Evolutionary conservation across 2,113 vertebrate species (phyloP), one percentile per base, ranked within the genome.

Genomic region (Lampris megalopsis): DNA sequence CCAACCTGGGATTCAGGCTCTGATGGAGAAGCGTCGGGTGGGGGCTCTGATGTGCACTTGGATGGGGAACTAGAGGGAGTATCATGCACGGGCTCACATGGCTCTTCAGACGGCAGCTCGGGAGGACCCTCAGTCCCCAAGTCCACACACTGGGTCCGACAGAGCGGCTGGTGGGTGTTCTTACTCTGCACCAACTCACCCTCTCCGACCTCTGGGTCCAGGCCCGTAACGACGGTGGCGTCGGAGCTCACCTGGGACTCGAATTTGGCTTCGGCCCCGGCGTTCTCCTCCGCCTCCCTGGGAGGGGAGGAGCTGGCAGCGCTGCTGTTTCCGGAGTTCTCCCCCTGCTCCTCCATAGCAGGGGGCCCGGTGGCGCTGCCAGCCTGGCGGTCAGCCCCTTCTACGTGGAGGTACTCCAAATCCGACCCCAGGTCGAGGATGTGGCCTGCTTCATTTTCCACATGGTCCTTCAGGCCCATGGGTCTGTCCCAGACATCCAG

Each of bases 401-500:
- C 96, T 95, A 95, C 92, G 87, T 96, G 96, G 83, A 98, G 95
- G 90, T 97, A 97, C 87, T 94, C 93, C 82, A 94, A 70, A 82
- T 93, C 93, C 79, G 88, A 82, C 84, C 90, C 95, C 80, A 95
- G 93, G 90, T 96, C 92, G 9, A 93, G 90, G 88, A 93, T 91
- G 81, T 77, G 90, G 84, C 88, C 91, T 68, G 88, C 79, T 89
- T 85, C 92, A 92, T 94, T 95, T 84, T 95, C 95, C 89, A 95
- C 95, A 89, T 97, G 96, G 95, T 97, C 96, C 94, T 98, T 97
- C 94, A 98, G 95, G 95, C 97, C 98, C 98, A 99, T 99, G 96
- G 97, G 95, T 94, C 92, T 94, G 93, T 93, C 94, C 79, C 89
- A 94, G 93, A 95, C 95, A 95, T 95, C 95, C 93, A 96, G 94